phyloP scores from a whole-genome alignment of 2,888 invertebrate genomes.

The Pseudanteris insignis region DNA sequence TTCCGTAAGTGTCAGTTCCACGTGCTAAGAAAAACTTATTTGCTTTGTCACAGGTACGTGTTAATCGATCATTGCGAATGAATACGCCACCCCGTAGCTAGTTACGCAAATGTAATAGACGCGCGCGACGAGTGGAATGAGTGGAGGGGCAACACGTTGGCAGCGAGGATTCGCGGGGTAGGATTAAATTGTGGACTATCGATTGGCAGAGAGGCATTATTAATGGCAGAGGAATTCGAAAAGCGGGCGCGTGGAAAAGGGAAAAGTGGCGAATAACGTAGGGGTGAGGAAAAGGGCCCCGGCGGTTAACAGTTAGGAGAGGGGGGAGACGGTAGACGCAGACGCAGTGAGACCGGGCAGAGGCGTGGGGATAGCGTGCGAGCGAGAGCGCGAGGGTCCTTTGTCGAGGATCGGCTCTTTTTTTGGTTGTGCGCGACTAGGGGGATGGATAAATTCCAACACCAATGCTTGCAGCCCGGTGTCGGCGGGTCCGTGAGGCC shows the following conservation, averaged over 20 bases:
- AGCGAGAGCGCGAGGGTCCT: slow-evolving; percentile 22
- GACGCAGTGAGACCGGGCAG: background rate
- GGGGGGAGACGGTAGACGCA: slow-evolving; percentile 4
- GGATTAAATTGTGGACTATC: slow-evolving; percentile 44
- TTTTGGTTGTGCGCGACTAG: slow-evolving; percentile 9
- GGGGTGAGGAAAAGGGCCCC: background rate
- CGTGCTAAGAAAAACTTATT: no score
- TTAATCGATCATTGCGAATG: no score
- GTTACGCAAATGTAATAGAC: no score
- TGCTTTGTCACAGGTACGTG: no score
- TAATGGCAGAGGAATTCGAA: slow-evolving; percentile 39
- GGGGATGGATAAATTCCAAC: slow-evolving; percentile 48
- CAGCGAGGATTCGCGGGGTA: slow-evolving; percentile 21
- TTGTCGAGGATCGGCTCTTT: slow-evolving; percentile 34
- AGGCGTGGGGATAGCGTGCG: background rate
- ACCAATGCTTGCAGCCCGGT: slow-evolving; percentile 56
- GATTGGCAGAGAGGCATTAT: slow-evolving; percentile 40
- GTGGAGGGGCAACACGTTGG: slow-evolving; percentile 21
- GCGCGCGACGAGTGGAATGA: slow-evolving; percentile 7
- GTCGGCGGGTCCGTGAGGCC: slow-evolving; percentile 56
- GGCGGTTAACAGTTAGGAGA: no score
- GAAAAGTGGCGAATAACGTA: slow-evolving; percentile 4
- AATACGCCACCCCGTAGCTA: no score
- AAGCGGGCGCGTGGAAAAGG: slow-evolving; percentile 20
- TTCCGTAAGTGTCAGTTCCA: no score